phyloP scores from a whole-genome alignment of 2,113 vertebrate genomes.

The Gavia stellata region DNA sequence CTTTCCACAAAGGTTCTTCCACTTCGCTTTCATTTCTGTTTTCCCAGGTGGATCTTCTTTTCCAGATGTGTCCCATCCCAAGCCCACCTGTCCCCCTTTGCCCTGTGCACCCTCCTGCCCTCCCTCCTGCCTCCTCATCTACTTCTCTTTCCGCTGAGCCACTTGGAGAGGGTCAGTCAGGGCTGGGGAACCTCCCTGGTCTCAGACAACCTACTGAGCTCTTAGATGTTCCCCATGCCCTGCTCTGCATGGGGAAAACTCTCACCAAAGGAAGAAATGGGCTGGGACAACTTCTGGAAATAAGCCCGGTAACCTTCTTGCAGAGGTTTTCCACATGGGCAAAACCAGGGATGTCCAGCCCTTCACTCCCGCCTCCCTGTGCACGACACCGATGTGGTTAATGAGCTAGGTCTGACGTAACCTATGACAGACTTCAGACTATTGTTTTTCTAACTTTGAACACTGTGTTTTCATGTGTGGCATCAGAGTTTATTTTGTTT shows the following conservation, averaged over 20 bases:
- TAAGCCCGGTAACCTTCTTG: background rate
- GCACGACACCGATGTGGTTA: background rate
- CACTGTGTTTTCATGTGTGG: background rate
- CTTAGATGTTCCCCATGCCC: background rate
- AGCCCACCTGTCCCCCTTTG: rapidly evolving
- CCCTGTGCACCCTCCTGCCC: background rate
- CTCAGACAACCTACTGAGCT: background rate
- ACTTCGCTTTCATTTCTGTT: background rate
- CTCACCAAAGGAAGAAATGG: background rate
- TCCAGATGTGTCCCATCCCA: background rate
- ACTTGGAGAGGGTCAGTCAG: background rate
- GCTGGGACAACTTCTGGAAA: background rate
- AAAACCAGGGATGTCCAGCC: background rate
- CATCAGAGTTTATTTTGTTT: background rate
- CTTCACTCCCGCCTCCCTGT: background rate
- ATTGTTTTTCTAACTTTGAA: background rate
- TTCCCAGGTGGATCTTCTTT: background rate
- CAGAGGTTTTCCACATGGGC: background rate
- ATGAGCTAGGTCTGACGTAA: background rate
- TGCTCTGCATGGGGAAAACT: background rate
- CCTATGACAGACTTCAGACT: background rate
- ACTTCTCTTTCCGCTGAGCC: background rate
- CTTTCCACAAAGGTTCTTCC: background rate
- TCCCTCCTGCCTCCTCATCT: background rate
- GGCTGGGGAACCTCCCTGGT: background rate